Percentiles rank a stretch among this genome's conserved stretches.
Evolutionary conservation across 2,888 invertebrate species (phyloP).

Genomic region (Pollenia amentaria): DNA sequence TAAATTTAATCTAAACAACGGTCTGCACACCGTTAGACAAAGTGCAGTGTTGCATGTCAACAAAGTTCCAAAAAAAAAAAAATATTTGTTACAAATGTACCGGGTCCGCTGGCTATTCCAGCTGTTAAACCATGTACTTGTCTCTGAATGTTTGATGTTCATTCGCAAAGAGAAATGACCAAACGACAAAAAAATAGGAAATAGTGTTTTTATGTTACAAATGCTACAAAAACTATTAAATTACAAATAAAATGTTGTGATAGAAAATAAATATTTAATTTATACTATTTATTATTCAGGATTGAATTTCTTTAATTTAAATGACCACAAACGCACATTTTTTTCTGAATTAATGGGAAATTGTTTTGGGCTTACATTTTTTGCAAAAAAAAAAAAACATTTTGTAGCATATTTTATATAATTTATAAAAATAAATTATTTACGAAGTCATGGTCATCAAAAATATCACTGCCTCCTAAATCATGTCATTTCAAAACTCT

Average conservation of each 20-base stretch:
- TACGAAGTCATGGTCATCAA: too few relatives aligned
- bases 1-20: constrained; percentile 42
- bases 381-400: too few relatives aligned
- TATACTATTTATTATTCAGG: not conserved
- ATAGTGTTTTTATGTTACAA: constrained; percentile 66
- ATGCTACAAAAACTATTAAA: constrained; percentile 53
- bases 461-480: too few relatives aligned
- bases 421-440: too few relatives aligned
- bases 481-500: too few relatives aligned
- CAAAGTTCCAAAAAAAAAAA: constrained; percentile 13
- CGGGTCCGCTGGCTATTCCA: constrained; percentile 45
- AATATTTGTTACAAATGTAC: constrained; percentile 49
- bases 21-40: constrained; percentile 49
- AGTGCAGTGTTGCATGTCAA: constrained; percentile 69
- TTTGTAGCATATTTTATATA: too few relatives aligned
- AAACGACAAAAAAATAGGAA: constrained; percentile 47
- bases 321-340: not conserved
- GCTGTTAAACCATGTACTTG: constrained; percentile 40
- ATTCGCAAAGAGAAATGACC: constrained; percentile 21
- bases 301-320: constrained; percentile 13
- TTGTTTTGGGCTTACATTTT: too few relatives aligned
- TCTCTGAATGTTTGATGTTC: constrained; percentile 44
- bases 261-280: constrained; percentile 20
- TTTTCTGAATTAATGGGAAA: too few relatives aligned
- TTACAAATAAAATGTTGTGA: constrained; percentile 31